phyloP scores from a whole-genome alignment of 2,888 invertebrate genomes.

The Ochropleura plecta region DNA sequence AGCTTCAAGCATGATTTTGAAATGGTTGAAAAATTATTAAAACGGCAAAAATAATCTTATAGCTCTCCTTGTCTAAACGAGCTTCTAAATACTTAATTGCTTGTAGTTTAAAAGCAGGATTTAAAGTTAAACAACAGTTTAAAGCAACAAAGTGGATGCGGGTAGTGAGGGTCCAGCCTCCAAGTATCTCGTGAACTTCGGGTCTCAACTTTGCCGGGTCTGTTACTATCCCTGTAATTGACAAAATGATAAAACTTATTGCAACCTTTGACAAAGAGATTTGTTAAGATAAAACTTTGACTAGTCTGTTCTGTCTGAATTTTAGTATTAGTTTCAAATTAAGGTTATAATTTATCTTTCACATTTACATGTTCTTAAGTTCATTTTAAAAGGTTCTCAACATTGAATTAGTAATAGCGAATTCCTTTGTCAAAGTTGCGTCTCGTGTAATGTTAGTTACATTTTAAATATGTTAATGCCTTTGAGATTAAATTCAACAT shows the following conservation, averaged over 20 bases:
- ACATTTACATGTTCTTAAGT: neutral
- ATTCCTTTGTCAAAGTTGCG: constrained; percentile 63
- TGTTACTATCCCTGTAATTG: constrained; percentile 78
- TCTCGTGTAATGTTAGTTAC: constrained; percentile 43
- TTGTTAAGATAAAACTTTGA: constrained; percentile 53
- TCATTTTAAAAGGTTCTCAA: constrained; percentile 8
- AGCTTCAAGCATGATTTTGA: constrained; percentile 78
- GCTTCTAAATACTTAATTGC: constrained; percentile 80
- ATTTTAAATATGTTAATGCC: constrained; percentile 34
- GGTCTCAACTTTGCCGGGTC: constrained; percentile 81
- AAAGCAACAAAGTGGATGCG: constrained; percentile 85
- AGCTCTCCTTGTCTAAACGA: constrained; percentile 80
- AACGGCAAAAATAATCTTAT: constrained; percentile 72
- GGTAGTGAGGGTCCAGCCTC: constrained; percentile 86
- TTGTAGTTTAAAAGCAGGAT: constrained; percentile 84
- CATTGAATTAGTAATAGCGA: constrained; percentile 36
- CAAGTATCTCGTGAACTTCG: constrained; percentile 86
- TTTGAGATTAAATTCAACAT: constrained; percentile 21
- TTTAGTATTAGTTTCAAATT: constrained; percentile 11
- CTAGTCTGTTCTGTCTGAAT: constrained; percentile 3
- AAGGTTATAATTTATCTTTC: constrained; percentile 9
- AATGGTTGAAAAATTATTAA: constrained; percentile 53
- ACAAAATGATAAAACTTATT: constrained; percentile 72
- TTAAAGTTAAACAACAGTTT: constrained; percentile 80
- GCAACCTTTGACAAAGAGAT: constrained; percentile 78